These are phyloP conservation scores for Labia minor DNA, from an alignment of 2,888 invertebrate genomes.

Conservation along the genomic window DNA sequence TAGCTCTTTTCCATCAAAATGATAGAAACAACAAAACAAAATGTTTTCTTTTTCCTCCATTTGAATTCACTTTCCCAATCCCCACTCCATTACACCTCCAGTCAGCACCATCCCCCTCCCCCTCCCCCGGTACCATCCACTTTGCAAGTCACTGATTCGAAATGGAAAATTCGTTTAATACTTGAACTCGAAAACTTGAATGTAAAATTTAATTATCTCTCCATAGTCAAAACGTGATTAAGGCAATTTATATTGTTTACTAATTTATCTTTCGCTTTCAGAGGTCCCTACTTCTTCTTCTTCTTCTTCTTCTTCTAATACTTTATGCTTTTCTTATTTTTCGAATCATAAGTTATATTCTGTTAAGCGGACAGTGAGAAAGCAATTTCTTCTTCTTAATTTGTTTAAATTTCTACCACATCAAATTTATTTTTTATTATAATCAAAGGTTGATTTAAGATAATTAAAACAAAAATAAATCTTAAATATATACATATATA, in stretches of 20 bases:
- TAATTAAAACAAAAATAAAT: no score
- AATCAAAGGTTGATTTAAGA: no score
- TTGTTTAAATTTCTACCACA: no score
- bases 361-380: no score
- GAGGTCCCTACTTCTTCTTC: background rate
- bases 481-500: no score
- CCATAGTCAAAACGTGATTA: conserved; percentile 9
- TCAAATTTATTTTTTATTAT: no score
- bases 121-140: no score
- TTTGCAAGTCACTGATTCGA: background rate
- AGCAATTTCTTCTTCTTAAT: no score
- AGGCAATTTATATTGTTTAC: conserved; percentile 13
- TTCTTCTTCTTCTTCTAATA: background rate
- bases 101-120: background rate
- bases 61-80: background rate
- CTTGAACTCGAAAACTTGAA: background rate
- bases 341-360: background rate
- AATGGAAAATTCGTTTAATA: background rate
- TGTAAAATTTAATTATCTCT: conserved; percentile 1
- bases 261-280: conserved; percentile 7
- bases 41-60: no score
- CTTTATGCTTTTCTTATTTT: background rate
- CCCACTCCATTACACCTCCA: background rate
- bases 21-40: no score
- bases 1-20: no score